These are phyloP conservation scores for Castor canadensis DNA, from an alignment of 2,113 vertebrate genomes.

Conservation along the genomic window DNA sequence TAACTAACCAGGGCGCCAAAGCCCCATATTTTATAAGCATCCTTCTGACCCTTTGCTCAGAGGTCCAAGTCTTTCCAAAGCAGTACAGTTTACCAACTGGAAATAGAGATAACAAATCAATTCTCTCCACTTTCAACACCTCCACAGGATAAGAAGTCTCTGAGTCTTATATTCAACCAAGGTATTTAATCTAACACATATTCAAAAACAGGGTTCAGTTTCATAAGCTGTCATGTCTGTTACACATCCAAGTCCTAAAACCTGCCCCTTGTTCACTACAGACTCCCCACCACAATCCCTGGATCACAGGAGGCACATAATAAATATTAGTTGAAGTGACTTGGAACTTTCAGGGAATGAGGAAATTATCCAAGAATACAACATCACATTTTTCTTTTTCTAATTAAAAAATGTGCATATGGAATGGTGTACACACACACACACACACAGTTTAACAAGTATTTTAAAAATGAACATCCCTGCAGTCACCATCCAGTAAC, in stretches of 20 bases:
- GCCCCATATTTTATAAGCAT: neutral
- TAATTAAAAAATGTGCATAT: neutral
- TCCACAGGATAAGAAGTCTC: slow-evolving; percentile 15
- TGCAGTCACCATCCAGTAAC: neutral
- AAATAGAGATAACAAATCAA: slow-evolving; percentile 28
- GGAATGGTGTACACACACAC: no score
- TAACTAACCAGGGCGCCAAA: neutral
- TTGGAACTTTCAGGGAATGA: neutral
- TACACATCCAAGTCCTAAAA: neutral
- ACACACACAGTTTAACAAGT: neutral
- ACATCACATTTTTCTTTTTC: neutral
- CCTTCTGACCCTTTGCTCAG: neutral
- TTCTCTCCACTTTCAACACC: neutral
- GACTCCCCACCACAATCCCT: no score
- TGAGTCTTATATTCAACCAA: neutral
- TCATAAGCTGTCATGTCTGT: neutral
- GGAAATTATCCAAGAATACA: neutral
- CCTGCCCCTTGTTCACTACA: neutral
- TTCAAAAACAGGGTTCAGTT: neutral
- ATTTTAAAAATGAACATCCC: neutral
- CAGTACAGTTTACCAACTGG: neutral
- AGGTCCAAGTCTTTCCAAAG: slow-evolving; percentile 2
- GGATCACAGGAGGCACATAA: neutral
- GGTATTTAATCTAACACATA: neutral
- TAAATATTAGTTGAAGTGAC: no score